These are phyloP conservation scores for Adelognathus sp. DNA, from an alignment of 2,888 invertebrate species.

Conservation along the genomic window DNA sequence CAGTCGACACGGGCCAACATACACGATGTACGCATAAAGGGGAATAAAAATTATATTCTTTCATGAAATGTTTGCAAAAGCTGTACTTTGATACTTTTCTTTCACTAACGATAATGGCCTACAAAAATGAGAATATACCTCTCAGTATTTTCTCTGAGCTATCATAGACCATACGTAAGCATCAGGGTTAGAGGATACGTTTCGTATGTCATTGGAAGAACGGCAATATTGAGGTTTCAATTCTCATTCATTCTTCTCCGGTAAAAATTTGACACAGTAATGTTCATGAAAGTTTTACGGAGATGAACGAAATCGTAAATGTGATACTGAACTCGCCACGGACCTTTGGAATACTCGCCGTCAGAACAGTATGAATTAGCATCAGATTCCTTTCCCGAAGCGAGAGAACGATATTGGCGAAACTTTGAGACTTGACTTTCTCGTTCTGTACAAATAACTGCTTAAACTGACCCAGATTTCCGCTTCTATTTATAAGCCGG, in stretches of 20 bases:
- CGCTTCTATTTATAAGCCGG: conserved; percentile 20
- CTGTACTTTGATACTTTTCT: not conserved
- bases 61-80: conserved; percentile 25
- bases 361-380: conserved; percentile 23
- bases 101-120: too few species aligned
- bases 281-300: not conserved
- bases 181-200: too few species aligned
- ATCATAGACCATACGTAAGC: too few species aligned
- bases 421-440: not conserved
- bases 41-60: not conserved
- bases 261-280: not conserved
- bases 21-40: conserved; percentile 4
- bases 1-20: conserved; percentile 57
- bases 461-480: conserved; percentile 27
- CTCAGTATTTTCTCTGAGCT: too few species aligned
- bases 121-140: too few species aligned
- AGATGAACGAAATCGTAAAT: too few species aligned
- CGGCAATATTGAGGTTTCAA: not conserved
- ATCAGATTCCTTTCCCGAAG: not conserved
- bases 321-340: not conserved
- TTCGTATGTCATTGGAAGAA: not conserved
- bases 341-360: not conserved
- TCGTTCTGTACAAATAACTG: conserved; percentile 4
- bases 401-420: not conserved
- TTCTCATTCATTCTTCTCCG: not conserved